phyloP scores from a whole-genome alignment of 2,797 vertebrate genomes.

The Hoplostethus mediterraneus region DNA sequence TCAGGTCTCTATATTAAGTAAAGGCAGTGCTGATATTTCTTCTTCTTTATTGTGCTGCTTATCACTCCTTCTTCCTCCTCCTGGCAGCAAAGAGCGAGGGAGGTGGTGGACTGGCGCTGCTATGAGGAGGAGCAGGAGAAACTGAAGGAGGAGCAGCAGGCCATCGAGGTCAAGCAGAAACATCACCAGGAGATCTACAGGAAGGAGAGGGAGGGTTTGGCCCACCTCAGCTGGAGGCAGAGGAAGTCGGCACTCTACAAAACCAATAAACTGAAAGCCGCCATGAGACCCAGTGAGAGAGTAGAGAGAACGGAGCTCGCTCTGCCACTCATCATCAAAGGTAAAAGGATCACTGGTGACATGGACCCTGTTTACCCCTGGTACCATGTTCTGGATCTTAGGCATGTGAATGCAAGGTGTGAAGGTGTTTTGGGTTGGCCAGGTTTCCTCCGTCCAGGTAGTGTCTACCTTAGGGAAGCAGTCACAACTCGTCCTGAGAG shows the following conservation, averaged over 20 bases:
- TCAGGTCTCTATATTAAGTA: too few relatives aligned
- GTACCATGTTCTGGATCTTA: too few relatives aligned
- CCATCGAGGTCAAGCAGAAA: slow-evolving; percentile 86
- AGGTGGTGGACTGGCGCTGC: slow-evolving; percentile 92
- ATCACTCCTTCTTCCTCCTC: background rate
- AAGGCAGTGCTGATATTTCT: too few relatives aligned
- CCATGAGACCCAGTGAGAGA: slow-evolving; percentile 83
- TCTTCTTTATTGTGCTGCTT: too few relatives aligned
- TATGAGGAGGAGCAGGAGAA: slow-evolving; percentile 85
- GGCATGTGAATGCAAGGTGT: too few relatives aligned
- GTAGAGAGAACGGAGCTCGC: slow-evolving; percentile 58
- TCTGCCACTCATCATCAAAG: slow-evolving; percentile 91
- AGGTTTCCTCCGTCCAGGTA: too few relatives aligned
- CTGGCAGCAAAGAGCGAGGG: slow-evolving; percentile 87
- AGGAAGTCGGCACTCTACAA: slow-evolving; percentile 81
- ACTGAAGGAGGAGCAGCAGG: slow-evolving; percentile 81
- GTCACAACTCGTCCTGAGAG: too few relatives aligned
- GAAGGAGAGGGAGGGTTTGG: slow-evolving; percentile 77
- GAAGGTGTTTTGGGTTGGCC: too few relatives aligned
- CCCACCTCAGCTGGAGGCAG: slow-evolving; percentile 89
- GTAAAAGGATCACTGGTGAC: slow-evolving; percentile 64
- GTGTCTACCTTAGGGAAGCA: too few relatives aligned
- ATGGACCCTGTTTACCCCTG: too few relatives aligned
- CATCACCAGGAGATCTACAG: slow-evolving; percentile 86
- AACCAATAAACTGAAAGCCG: slow-evolving; percentile 72